A percentile compares a stretch with the other conserved stretches of the same genome.
These are phyloP conservation scores for Apamea monoglypha DNA, from an alignment of 2,888 invertebrate species.

Conservation along the genomic window DNA sequence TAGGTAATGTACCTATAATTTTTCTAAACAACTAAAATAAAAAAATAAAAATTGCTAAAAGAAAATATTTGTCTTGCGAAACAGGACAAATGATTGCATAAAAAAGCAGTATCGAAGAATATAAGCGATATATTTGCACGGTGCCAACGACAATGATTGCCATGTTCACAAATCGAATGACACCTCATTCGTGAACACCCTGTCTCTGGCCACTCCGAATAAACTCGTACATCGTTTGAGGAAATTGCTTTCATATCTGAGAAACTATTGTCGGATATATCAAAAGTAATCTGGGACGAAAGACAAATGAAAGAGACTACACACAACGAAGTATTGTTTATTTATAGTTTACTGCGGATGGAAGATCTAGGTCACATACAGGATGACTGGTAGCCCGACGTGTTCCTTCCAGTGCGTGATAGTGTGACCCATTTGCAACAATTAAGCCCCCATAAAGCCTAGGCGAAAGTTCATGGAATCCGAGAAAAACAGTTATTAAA, in stretches of 20 bases:
- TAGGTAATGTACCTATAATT: not conserved
- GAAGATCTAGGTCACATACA: too few species aligned
- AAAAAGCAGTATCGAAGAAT: conserved; percentile 3
- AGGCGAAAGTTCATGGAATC: too few species aligned
- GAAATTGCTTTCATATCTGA: conserved; percentile 43
- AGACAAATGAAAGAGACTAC: not conserved
- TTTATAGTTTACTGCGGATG: not conserved
- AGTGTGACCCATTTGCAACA: too few species aligned
- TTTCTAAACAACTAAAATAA: not conserved
- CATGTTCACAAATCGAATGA: conserved; percentile 26
- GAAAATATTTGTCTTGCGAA: not conserved
- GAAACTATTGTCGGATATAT: conserved; percentile 24
- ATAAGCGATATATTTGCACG: not conserved
- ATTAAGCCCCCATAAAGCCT: too few species aligned
- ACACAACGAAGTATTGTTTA: too few species aligned
- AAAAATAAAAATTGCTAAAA: not conserved
- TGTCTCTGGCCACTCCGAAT: not conserved
- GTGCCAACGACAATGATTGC: not conserved
- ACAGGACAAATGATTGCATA: not conserved
- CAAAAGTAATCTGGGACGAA: conserved; percentile 12
- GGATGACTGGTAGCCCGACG: too few species aligned
- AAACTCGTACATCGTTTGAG: conserved; percentile 13
- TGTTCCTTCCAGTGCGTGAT: too few species aligned
- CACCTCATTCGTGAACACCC: not conserved
- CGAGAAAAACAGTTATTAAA: too few species aligned